Evolutionary conservation across 2,797 vertebrate genomes (phyloP).

Genomic region (Telmatherina bonti): DNA sequence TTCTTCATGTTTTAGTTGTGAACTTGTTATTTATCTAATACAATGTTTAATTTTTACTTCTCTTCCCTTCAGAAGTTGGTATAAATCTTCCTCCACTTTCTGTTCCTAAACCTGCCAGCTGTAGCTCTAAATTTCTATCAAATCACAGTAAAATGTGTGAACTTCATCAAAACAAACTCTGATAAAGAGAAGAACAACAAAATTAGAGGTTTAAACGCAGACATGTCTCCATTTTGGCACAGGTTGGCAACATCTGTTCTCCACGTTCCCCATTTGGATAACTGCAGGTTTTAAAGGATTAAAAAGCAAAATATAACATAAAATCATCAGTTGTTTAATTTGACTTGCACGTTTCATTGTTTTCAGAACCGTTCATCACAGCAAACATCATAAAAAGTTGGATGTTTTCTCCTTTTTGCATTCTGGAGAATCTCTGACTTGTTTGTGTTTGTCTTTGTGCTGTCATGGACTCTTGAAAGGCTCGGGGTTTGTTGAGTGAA

Average conservation of each 20-base stretch:
- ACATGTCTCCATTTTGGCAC: not conserved
- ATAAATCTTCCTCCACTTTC: not conserved
- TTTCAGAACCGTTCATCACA: not conserved
- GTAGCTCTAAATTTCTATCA: too few relatives aligned
- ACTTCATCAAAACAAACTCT: not conserved
- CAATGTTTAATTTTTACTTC: too few relatives aligned
- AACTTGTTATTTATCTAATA: too few relatives aligned
- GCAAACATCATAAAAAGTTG: not conserved
- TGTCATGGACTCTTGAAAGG: not conserved
- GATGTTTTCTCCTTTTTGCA: not conserved
- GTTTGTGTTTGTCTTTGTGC: not conserved
- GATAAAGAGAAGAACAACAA: not conserved
- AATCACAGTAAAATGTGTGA: too few relatives aligned
- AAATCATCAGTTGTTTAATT: not conserved
- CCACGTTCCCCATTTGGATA: not conserved
- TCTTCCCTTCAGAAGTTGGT: too few relatives aligned
- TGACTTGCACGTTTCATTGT: not conserved
- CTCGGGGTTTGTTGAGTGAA: slow-evolving; percentile 28
- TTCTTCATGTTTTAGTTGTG: too few relatives aligned
- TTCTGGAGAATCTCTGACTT: not conserved
- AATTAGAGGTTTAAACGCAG: too few relatives aligned
- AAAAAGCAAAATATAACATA: not conserved
- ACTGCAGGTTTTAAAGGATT: not conserved
- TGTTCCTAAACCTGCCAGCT: not conserved
- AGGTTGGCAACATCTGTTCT: not conserved